Evolutionary conservation across 2,113 vertebrate genomes (phyloP), one percentile per base, ranked within the genome.

Genomic region (Melanerpes formicivorus): DNA sequence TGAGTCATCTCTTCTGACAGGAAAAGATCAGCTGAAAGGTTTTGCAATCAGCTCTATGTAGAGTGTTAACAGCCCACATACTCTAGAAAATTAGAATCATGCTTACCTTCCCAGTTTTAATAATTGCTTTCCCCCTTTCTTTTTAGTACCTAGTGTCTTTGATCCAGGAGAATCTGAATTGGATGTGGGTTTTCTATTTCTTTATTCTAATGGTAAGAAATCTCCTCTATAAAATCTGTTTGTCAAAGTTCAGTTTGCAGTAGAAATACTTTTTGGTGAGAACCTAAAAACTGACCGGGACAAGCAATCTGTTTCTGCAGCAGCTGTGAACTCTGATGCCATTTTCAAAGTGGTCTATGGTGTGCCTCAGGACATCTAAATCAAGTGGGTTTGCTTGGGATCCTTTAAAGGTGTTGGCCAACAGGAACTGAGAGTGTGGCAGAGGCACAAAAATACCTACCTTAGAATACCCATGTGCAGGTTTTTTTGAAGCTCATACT

Each of bases 161-260:
- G 95, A 99, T 99, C 56, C 98, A 99, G 95, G 98, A 98, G 92
- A 98, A 97, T 82, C 95, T 99, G 73, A 97, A 96, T 93, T 99
- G 99, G 99, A 99, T 98, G 98, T 98, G 96, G 92, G 99, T 99
- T 66, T 99, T 99, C 98, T 99, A 99, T 97, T 99, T 99, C 97
- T 99, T 99, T 93, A 96, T 99, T 63, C 85, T 99, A 88, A 99
- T 99, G 99, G 99, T 99, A 97, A 98, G 98, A 93, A n/a, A 65
- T 46, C 18, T 18, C 13, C 22, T 84, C 58, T 42, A 42, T 4
- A 32, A 66, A 48, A 52, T 27, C n/a, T 42, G 11, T 84, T 60
- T 64, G 10, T 52, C 60, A 14, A 65, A 80, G 52, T 74, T 80
- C 42, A 25, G 7, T 85, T 73, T 87, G 42, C 54, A 18, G 9